A percentile compares a stretch with the other conserved stretches of the same genome.
These are phyloP conservation scores for Gastracanthus pulcherrimus DNA, from an alignment of 2,888 invertebrate species.

Conservation along the genomic window DNA sequence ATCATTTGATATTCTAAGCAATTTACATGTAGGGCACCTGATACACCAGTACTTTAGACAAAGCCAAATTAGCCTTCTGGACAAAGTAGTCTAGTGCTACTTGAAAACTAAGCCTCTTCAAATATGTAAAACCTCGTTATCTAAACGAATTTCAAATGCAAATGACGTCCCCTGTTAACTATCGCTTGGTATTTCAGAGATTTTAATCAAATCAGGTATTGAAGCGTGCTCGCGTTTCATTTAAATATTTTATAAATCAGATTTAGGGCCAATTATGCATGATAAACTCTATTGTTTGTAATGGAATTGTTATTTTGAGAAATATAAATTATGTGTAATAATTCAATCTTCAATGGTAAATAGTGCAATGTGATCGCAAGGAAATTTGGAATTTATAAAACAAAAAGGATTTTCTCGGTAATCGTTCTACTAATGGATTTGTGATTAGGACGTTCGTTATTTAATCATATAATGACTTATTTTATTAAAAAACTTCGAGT, in stretches of 20 bases:
- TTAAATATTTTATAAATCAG: background rate
- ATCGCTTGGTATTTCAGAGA: background rate
- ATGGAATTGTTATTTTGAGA: no score
- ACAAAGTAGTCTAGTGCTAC: background rate
- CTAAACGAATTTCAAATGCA: background rate
- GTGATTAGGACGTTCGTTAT: no score
- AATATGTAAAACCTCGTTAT: background rate
- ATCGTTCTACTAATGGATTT: no score
- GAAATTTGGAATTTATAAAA: no score
- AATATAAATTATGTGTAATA: no score
- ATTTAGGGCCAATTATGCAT: background rate
- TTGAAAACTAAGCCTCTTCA: background rate
- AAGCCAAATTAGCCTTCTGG: background rate
- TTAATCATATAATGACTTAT: no score
- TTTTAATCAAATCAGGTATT: background rate
- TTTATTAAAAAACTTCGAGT: no score
- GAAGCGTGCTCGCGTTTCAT: background rate
- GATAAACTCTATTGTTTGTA: no score
- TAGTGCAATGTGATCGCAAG: no score
- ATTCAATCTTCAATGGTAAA: no score
- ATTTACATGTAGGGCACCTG: background rate
- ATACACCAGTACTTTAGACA: background rate
- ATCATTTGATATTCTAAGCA: background rate
- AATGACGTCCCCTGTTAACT: background rate
- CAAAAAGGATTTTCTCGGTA: no score